These are phyloP conservation scores for Listronotus oregonensis DNA, from an alignment of 1,140 invertebrate species.

Conservation along the genomic window DNA sequence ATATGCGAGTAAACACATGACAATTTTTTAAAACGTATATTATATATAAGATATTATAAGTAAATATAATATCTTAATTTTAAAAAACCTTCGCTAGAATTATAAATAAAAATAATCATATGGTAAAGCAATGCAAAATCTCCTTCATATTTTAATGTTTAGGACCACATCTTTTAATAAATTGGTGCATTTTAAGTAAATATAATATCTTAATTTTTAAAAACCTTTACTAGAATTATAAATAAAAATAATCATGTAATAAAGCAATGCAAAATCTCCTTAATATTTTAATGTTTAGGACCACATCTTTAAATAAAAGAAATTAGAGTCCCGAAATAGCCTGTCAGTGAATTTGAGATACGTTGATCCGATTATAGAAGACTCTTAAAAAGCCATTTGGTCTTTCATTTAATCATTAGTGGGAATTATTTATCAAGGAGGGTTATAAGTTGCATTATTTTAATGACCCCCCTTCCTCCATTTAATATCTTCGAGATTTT, in stretches of 20 bases:
- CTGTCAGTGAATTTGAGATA: conserved; percentile 21
- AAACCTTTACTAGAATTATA: too few relatives aligned
- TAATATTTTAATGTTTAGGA: conserved; percentile 5
- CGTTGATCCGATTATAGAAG: conserved; percentile 19
- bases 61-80: too few relatives aligned
- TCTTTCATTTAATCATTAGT: conserved; percentile 17
- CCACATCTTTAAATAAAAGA: conserved; percentile 10
- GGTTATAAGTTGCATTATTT: conserved; percentile 29
- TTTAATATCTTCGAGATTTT: conserved; percentile 34
- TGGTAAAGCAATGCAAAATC: background rate
- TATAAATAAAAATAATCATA: too few relatives aligned
- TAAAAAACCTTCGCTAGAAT: too few relatives aligned
- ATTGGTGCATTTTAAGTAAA: too few relatives aligned
- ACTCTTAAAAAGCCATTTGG: conserved; percentile 24
- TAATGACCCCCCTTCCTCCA: conserved; percentile 17
- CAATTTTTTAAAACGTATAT: too few relatives aligned
- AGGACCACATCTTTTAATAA: conserved; percentile 5
- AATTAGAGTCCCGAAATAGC: conserved; percentile 8
- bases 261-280: background rate
- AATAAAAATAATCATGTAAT: too few relatives aligned
- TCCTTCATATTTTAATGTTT: conserved; percentile 2
- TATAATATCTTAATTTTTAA: too few relatives aligned
- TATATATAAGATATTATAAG: too few relatives aligned
- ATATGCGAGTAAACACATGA: too few relatives aligned
- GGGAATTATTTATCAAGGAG: conserved; percentile 17